A percentile compares a stretch with the other conserved stretches of the same genome.
Conservation (phyloP, 1,140 invertebrate genomes). For the Drosophila persimilis region DNA sequence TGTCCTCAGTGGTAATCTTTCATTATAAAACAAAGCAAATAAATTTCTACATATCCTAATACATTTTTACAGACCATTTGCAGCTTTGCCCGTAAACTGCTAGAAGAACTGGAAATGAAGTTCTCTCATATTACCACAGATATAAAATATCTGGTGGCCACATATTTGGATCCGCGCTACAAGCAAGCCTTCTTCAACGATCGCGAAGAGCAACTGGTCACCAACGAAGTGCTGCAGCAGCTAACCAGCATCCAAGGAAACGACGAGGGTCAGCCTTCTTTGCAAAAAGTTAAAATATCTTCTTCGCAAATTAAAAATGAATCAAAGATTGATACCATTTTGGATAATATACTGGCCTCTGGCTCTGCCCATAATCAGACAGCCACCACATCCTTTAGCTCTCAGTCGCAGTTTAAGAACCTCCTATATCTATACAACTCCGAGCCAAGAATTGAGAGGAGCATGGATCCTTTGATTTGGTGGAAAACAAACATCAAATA, state of each 20-base stretch:
- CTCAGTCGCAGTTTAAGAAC: conserved; percentile 56
- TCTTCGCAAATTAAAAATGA: conserved; percentile 30
- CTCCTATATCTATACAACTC: conserved; percentile 61
- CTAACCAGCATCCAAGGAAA: background rate
- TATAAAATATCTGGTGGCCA: conserved; percentile 58
- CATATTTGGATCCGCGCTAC: conserved; percentile 65
- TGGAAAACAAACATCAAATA: conserved; percentile 59
- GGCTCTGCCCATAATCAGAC: background rate
- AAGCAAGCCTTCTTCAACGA: conserved; percentile 63
- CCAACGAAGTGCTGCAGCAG: conserved; percentile 42
- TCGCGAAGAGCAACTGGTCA: conserved; percentile 46
- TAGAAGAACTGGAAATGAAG: conserved; percentile 54
- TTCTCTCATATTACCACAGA: conserved; percentile 40
- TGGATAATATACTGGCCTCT: conserved; percentile 54
- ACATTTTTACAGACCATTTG: conserved; percentile 41
- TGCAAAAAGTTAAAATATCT: conserved; percentile 22
- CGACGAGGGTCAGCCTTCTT: conserved; percentile 11
- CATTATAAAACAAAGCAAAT: background rate
- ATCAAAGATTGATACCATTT: conserved; percentile 58
- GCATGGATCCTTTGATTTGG: conserved; percentile 50
- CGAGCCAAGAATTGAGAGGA: conserved; percentile 53
- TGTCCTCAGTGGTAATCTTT: conserved; percentile 49
- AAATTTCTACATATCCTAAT: background rate
- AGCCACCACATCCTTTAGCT: background rate
- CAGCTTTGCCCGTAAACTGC: conserved; percentile 54